Evolutionary conservation across 1,140 invertebrate genomes (phyloP).

Genomic region (Schlechtendalia chinensis): DNA sequence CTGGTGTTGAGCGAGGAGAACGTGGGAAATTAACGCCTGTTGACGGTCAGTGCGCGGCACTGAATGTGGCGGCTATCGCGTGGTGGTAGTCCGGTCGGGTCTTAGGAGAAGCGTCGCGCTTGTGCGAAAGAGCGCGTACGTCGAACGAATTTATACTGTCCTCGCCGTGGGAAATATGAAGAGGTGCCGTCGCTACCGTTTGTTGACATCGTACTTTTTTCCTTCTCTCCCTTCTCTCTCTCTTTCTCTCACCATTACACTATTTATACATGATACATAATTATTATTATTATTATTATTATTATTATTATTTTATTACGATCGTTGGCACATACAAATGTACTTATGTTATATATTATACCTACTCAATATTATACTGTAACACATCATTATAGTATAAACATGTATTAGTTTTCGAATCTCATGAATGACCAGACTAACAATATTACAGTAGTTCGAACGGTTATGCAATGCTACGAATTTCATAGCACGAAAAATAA

Average conservation of each 20-base stretch:
- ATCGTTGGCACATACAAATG: no score
- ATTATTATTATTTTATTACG: no score
- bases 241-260: background rate
- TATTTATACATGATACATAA: no score
- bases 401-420: no score
- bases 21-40: background rate
- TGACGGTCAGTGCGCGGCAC: background rate
- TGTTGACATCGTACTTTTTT: slow-evolving; percentile 1
- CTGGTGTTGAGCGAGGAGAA: background rate
- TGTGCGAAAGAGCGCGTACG: slow-evolving; percentile 22
- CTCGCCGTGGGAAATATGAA: background rate
- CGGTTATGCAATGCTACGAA: no score
- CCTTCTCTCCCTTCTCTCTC: background rate
- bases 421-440: no score
- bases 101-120: background rate
- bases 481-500: no score
- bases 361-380: no score
- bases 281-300: no score
- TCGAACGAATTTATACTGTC: slow-evolving; percentile 2
- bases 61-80: slow-evolving; percentile 6
- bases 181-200: background rate
- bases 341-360: no score
- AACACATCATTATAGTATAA: no score
- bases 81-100: background rate
- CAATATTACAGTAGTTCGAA: no score